Percentiles rank a stretch among this genome's conserved stretches.
phyloP scores from a whole-genome alignment of 2,113 vertebrate genomes.

The Bettongia penicillata region DNA sequence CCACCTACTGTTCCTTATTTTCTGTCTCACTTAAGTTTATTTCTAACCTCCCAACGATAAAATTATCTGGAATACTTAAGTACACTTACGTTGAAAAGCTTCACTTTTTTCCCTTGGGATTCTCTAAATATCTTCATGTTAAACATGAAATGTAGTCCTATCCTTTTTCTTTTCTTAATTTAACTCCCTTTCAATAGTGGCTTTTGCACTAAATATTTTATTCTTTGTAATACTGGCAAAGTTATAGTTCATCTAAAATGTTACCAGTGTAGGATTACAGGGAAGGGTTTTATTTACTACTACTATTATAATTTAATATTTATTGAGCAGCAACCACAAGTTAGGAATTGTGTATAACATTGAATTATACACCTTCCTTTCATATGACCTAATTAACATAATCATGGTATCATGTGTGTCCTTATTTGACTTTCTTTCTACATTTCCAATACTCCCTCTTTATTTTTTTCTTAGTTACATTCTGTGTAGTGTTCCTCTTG shows the following conservation, averaged over 20 bases:
- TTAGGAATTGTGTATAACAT: neutral
- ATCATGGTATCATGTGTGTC: neutral
- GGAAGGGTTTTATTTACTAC: neutral
- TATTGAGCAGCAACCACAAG: neutral
- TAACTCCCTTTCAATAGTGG: neutral
- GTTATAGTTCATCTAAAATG: neutral
- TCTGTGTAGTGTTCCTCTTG: conserved; percentile 53
- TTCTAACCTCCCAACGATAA: neutral
- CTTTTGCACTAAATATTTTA: neutral
- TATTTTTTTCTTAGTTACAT: conserved; percentile 23
- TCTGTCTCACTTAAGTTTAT: neutral
- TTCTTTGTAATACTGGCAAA: neutral
- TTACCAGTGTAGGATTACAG: neutral
- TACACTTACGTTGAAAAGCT: neutral
- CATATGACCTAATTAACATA: neutral
- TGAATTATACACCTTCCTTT: neutral
- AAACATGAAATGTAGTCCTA: neutral
- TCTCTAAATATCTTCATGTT: neutral
- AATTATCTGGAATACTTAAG: neutral
- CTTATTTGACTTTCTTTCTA: neutral
- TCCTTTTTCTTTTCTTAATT: neutral
- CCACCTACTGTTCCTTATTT: neutral
- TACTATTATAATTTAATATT: neutral
- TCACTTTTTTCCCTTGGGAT: neutral
- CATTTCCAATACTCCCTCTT: neutral